Percentiles rank a stretch among this genome's conserved stretches.
Evolutionary conservation across 2,888 invertebrate genomes (phyloP).

Genomic region (Lapara coniferarum): DNA sequence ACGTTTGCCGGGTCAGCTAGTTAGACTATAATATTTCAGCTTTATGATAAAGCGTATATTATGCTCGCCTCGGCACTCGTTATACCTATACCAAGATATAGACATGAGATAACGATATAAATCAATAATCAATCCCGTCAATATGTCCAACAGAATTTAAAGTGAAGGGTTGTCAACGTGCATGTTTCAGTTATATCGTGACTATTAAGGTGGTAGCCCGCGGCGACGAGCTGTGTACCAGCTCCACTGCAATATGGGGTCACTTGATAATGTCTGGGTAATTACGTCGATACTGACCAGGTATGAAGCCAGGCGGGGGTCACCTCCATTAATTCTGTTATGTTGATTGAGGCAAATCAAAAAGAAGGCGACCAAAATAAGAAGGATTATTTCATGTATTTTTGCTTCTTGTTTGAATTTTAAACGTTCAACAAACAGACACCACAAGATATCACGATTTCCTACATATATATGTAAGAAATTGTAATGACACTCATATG

Average conservation of each 20-base stretch:
- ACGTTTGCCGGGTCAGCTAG: no score
- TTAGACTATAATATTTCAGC: no score
- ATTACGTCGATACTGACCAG: constrained; percentile 72
- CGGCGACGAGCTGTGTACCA: constrained; percentile 49
- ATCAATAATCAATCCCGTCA: neutral
- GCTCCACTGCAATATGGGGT: constrained; percentile 77
- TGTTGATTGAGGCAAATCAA: neutral
- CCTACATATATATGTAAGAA: no score
- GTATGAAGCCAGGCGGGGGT: constrained; percentile 30
- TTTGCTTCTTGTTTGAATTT: no score
- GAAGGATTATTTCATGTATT: neutral
- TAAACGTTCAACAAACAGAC: no score
- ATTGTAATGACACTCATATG: neutral
- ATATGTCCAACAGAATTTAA: constrained; percentile 14
- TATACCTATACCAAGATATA: no score
- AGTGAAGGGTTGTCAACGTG: constrained; percentile 42
- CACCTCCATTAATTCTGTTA: constrained; percentile 50
- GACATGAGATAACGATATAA: neutral
- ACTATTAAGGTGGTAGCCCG: constrained; percentile 54
- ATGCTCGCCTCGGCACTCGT: no score
- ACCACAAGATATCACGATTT: neutral
- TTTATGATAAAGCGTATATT: no score
- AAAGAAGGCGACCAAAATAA: neutral
- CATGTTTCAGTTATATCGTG: constrained; percentile 51
- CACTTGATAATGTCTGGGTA: constrained; percentile 78